These are phyloP conservation scores for Elephantulus edwardii DNA, from an alignment of 2,113 vertebrate genomes.

Conservation along the genomic window DNA sequence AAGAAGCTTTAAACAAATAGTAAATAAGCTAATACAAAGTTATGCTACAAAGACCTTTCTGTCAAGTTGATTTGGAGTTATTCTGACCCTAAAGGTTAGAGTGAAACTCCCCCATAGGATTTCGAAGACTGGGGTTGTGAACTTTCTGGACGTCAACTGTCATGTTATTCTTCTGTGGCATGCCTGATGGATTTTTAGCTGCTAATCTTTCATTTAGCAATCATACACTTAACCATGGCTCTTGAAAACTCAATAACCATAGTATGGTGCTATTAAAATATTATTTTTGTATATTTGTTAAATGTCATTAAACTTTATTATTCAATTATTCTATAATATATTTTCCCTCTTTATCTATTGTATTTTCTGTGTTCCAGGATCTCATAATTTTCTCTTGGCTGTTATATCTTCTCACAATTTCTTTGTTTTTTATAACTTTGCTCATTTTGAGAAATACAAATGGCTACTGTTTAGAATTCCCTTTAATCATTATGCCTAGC, in stretches of 20 bases:
- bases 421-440: background rate
- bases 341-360: background rate
- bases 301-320: background rate
- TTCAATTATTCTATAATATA: background rate
- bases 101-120: background rate
- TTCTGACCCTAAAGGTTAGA: background rate
- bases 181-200: background rate
- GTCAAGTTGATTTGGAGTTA: background rate
- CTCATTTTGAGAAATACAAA: background rate
- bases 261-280: background rate
- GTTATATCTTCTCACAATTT: background rate
- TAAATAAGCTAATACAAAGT: background rate
- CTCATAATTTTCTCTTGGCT: background rate
- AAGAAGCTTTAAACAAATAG: background rate
- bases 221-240: background rate
- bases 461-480: too few species aligned
- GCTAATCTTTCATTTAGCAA: background rate
- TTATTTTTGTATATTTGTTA: background rate
- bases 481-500: too few species aligned
- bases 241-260: background rate
- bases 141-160: background rate
- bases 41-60: background rate
- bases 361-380: background rate
- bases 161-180: background rate
- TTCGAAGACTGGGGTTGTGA: background rate